phyloP scores from a whole-genome alignment of 2,113 vertebrate species.

The Diadophis punctatus region DNA sequence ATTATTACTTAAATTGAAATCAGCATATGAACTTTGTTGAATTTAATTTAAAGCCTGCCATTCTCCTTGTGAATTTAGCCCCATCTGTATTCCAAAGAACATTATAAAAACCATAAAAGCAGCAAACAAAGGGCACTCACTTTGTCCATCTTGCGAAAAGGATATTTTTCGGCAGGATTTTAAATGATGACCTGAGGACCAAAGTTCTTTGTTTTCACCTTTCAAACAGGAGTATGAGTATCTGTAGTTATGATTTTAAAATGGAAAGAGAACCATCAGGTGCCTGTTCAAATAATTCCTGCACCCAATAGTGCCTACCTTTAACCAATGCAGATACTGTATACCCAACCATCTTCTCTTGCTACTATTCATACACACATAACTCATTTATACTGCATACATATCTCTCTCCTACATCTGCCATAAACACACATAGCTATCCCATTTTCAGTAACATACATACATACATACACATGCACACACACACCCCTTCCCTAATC shows the following conservation, averaged over 20 bases:
- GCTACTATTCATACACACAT: not conserved
- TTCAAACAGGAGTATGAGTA: constrained; percentile 86
- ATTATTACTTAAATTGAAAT: not conserved
- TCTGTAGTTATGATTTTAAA: constrained; percentile 52
- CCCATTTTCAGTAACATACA: not conserved
- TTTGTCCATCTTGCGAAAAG: constrained; percentile 83
- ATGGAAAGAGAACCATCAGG: not conserved
- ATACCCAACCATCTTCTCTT: not conserved
- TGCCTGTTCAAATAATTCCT: not conserved
- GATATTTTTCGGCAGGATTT: constrained; percentile 89
- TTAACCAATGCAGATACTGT: not conserved
- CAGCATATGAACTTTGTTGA: not conserved
- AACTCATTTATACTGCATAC: not conserved
- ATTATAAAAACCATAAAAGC: not conserved
- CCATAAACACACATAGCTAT: not conserved
- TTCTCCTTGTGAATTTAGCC: not conserved
- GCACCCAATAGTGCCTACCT: not conserved
- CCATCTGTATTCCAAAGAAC: not conserved
- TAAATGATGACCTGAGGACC: constrained; percentile 95
- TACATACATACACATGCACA: no score
- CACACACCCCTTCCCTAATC: not conserved
- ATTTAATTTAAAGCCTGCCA: not conserved
- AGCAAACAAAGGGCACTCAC: constrained; percentile 59
- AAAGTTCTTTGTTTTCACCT: constrained; percentile 85
- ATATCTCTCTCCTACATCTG: not conserved